Base-by-base conservation (phyloP, 2,888 invertebrate species). In the Eilema griseolum region DNA sequence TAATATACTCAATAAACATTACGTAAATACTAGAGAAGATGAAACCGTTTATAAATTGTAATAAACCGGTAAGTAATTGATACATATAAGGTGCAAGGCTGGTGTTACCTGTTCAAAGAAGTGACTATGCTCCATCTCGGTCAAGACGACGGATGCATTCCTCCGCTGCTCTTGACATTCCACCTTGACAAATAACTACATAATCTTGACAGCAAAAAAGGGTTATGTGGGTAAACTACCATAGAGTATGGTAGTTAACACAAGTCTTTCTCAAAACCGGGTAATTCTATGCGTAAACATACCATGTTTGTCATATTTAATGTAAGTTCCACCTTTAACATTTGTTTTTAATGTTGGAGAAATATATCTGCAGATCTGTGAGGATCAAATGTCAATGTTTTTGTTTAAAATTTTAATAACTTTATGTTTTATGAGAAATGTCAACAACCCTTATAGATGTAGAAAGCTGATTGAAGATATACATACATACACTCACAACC, bases 71-170 rank as follows among this genome's bases (percentile, higher is more conserved):
- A 70, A 33, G 71, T 80, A 67, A 79, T 56, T 71, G 62, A 59
- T 37, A 73, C 65, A 65, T 76, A 78, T 71, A 79, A 83, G 78
- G 72, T 64, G 76, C 83, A 81, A 83, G 83, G 82, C 67, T 74
- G 57, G 31, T 70, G 37, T 41, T 75, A 69, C 26, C 28, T 66
- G 23, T 77, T 78, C 83, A 81, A 81, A 85, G 82, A 85, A 83
- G 85, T 83, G 86, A 86, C 83, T 77, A 78, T 83, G 74, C 69
- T 69, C 72, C 72, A 92, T 88, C 83, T 90, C 88, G 92, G 92
- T 92, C 91, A 92, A 90, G 90, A 86, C 77, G 81, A 86, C 88
- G 88, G 89, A 90, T 89, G 86, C 86, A 86, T 86, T 86, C 84
- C 78, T 86, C 71, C 68, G 73, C 73, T 87, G 90, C 83, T 88